These are phyloP conservation scores for Campylorhamphus procurvoides DNA, from an alignment of 2,113 vertebrate genomes.

Conservation along the genomic window DNA sequence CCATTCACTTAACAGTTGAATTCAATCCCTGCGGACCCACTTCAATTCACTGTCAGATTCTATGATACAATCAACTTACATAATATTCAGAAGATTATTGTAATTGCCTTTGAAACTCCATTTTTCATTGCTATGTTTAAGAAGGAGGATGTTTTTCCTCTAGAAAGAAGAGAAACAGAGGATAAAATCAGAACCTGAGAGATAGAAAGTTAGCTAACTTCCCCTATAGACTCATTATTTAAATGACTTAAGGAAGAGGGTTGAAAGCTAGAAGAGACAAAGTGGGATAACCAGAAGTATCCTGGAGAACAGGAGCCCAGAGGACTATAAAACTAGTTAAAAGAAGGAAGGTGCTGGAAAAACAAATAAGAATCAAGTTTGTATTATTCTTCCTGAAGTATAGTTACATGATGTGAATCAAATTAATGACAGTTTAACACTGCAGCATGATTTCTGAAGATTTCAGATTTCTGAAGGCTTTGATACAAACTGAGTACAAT, in stretches of 20 bases:
- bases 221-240: background rate
- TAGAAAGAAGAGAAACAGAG: background rate
- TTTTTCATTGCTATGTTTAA: background rate
- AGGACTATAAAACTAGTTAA: background rate
- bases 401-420: background rate
- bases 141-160: background rate
- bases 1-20: background rate
- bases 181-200: background rate
- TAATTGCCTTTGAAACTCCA: background rate
- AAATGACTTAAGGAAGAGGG: background rate
- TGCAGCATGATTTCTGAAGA: constrained; percentile 7
- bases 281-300: background rate
- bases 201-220: background rate
- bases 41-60: background rate
- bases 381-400: background rate
- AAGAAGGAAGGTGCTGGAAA: background rate
- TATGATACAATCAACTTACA: background rate
- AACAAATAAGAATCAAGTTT: background rate
- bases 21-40: background rate
- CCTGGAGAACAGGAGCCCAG: background rate
- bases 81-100: background rate
- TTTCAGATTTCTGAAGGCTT: background rate
- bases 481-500: background rate
- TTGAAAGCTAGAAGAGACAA: background rate
- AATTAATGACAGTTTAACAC: constrained; percentile 7